phyloP scores from a whole-genome alignment of 2,888 invertebrate genomes.

The Rhagonycha fulva region DNA sequence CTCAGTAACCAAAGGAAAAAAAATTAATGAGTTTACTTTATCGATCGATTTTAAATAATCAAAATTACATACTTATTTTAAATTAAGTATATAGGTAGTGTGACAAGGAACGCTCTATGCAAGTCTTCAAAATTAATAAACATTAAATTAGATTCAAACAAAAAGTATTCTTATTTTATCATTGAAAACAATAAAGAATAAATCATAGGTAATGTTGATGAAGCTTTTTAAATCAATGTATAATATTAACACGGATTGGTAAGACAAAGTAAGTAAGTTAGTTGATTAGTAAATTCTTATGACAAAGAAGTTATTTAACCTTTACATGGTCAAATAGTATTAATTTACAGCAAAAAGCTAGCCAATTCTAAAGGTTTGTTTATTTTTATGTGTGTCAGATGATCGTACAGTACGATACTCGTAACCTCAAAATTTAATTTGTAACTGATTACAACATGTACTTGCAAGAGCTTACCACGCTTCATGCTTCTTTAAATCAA shows the following conservation, averaged over 20 bases:
- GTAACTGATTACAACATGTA: constrained; percentile 5
- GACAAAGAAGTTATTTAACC: neutral
- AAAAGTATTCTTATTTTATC: no score
- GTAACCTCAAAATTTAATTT: neutral
- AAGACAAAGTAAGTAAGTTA: no score
- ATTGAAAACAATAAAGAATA: no score
- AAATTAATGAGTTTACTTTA: no score
- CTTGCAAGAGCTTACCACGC: constrained; percentile 12
- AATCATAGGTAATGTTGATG: no score
- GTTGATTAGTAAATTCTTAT: no score
- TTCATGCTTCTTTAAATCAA: constrained; percentile 12
- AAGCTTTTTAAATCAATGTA: neutral
- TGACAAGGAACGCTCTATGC: no score
- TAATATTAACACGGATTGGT: neutral
- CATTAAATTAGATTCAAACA: no score
- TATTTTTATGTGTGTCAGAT: neutral
- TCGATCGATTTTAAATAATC: no score
- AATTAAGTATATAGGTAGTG: no score
- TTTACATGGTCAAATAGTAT: neutral
- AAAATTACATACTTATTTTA: no score
- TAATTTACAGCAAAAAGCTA: neutral
- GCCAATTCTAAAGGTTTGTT: neutral
- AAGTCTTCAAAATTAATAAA: no score
- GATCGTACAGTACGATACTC: neutral
- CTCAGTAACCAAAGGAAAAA: neutral